Conservation (phyloP, 2,888 invertebrate genomes). For the Cephus pygmeus region DNA sequence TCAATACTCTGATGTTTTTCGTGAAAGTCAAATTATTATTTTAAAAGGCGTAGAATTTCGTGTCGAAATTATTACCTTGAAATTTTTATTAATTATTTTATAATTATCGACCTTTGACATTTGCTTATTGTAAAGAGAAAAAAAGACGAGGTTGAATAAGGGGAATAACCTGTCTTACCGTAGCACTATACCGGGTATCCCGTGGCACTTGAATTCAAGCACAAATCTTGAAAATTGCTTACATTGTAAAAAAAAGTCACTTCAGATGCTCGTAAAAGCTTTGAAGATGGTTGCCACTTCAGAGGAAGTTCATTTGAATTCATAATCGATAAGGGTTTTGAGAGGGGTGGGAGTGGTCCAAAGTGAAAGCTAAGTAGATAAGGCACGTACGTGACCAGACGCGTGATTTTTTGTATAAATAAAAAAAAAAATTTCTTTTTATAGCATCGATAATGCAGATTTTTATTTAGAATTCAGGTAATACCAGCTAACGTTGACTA, state of each 20-base stretch:
- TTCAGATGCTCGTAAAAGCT: not conserved
- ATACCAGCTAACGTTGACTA: not conserved
- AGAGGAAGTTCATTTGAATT: not conserved
- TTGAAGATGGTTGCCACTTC: not conserved
- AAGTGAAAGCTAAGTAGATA: not conserved
- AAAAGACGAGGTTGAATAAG: not conserved
- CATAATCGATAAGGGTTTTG: not conserved
- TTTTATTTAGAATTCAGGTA: not conserved
- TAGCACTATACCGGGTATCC: not conserved
- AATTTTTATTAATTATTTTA: not conserved
- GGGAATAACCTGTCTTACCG: not conserved
- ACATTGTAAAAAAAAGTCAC: not conserved
- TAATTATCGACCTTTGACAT: not conserved
- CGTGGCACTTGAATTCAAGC: not conserved
- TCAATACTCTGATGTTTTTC: not conserved
- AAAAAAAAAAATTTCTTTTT: no score
- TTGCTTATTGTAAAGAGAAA: not conserved
- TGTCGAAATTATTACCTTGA: not conserved
- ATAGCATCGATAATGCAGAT: not conserved
- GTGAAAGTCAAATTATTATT: no score
- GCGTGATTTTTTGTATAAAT: not conserved
- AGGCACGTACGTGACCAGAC: not conserved
- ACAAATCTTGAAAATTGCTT: not conserved
- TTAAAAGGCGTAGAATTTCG: no score
- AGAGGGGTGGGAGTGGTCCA: not conserved